Percentiles rank a stretch among this genome's conserved stretches.
Evolutionary conservation across 2,797 vertebrate genomes (phyloP).

Genomic region (Orestias chungarensis): DNA sequence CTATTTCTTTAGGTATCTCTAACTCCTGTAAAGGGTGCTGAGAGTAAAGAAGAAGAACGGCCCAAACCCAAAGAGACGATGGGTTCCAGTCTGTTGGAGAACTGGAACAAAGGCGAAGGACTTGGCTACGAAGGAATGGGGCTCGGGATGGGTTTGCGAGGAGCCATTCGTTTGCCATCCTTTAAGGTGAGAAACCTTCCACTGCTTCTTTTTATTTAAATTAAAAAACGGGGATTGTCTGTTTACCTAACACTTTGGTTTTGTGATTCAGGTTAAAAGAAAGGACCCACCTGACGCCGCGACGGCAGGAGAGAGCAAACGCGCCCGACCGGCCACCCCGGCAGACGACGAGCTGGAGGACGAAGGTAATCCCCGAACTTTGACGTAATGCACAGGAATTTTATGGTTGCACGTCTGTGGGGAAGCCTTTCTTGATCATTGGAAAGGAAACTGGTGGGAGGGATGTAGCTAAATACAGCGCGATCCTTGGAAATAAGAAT

Average conservation of each 20-base stretch:
- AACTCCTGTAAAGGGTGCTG: slow-evolving; percentile 92
- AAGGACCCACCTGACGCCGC: slow-evolving; percentile 94
- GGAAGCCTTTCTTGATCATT: too few relatives aligned
- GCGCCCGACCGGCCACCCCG: slow-evolving; percentile 90
- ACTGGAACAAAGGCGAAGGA: slow-evolving; percentile 96
- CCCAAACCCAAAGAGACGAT: slow-evolving; percentile 93
- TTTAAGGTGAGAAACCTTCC: slow-evolving; percentile 85
- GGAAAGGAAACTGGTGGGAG: too few relatives aligned
- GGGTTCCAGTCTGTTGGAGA: slow-evolving; percentile 90
- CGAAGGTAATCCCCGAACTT: slow-evolving; percentile 82
- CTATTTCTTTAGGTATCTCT: slow-evolving; percentile 82
- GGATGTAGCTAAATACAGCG: neutral
- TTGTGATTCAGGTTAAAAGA: slow-evolving; percentile 88
- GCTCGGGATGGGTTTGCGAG: slow-evolving; percentile 90
- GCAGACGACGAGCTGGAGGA: slow-evolving; percentile 93
- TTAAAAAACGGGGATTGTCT: too few relatives aligned
- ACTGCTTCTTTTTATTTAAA: neutral
- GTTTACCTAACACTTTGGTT: slow-evolving; percentile 9
- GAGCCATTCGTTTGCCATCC: slow-evolving; percentile 94
- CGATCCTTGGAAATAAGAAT: too few relatives aligned
- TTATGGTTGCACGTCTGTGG: neutral
- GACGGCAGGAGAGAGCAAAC: slow-evolving; percentile 88
- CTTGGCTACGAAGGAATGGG: slow-evolving; percentile 94
- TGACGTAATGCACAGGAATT: neutral
- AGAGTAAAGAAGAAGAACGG: slow-evolving; percentile 91